A percentile compares a stretch with the other conserved stretches of the same genome.
These are phyloP conservation scores for Lordiphosa fenestrarum DNA, from an alignment of 2,888 invertebrate genomes.

Conservation along the genomic window DNA sequence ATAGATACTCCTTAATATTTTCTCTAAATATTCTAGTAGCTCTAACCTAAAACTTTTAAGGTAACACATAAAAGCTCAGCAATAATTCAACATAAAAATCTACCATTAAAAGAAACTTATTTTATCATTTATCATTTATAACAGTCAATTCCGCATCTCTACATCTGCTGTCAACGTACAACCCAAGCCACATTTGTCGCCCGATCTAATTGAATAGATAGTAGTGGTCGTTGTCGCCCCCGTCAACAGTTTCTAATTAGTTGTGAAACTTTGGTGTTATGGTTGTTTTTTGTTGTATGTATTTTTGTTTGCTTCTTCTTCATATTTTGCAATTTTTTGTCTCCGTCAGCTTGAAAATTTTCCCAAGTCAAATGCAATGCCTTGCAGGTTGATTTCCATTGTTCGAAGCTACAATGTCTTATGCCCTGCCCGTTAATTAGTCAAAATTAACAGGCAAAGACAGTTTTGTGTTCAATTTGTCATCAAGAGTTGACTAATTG, in stretches of 20 bases:
- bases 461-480: constrained; percentile 1
- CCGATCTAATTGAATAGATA: constrained; percentile 37
- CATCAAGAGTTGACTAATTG: not conserved
- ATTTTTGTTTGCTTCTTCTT: constrained; percentile 6
- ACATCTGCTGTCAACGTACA: not conserved
- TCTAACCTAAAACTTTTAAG: no score
- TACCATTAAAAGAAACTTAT: not conserved
- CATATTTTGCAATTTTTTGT: constrained; percentile 3
- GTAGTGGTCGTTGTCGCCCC: constrained; percentile 14
- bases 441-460: not conserved
- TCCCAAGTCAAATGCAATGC: constrained; percentile 48
- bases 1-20: no score
- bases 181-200: constrained; percentile 1
- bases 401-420: constrained; percentile 11
- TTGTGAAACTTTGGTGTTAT: constrained; percentile 36
- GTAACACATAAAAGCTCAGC: no score
- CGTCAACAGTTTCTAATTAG: constrained; percentile 43
- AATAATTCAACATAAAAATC: no score
- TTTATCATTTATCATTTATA: not conserved
- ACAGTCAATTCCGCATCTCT: constrained; percentile 6
- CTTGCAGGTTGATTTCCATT: constrained; percentile 38
- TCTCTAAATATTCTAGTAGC: no score
- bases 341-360: constrained; percentile 18
- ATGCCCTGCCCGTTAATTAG: not conserved
- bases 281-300: constrained; percentile 14